Conservation (phyloP, 1,140 invertebrate genomes). For the Thaumatotibia leucotreta region DNA sequence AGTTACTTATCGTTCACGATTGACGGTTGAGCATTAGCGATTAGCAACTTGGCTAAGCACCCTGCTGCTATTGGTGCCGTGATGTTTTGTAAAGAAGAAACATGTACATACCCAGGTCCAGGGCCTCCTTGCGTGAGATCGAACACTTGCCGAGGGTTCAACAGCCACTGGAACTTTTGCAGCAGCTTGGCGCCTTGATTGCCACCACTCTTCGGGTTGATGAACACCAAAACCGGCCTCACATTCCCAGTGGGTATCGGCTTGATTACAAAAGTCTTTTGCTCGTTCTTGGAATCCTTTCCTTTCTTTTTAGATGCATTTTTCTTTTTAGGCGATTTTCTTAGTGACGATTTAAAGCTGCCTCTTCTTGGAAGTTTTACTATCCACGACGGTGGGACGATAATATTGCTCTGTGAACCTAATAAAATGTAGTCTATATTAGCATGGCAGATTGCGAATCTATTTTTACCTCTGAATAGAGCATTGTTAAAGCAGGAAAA, state of each 20-base stretch:
- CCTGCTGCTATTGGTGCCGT: no score
- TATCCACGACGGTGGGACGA: conserved; percentile 98
- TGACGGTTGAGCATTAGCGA: no score
- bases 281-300: conserved; percentile 83
- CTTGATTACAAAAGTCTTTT: conserved; percentile 90
- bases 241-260: conserved; percentile 92
- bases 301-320: conserved; percentile 84
- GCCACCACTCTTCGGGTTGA: conserved; percentile 99
- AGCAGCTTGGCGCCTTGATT: conserved; percentile 95
- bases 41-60: no score
- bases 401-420: conserved; percentile 90
- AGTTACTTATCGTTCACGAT: no score
- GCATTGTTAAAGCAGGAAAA: not conserved
- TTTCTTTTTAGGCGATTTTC: conserved; percentile 90
- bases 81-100: no score
- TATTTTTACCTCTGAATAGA: not conserved
- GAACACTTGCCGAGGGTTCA: conserved; percentile 98
- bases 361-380: conserved; percentile 94
- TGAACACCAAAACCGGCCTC: conserved; percentile 96
- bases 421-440: conserved; percentile 26
- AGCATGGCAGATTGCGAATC: conserved; percentile 5
- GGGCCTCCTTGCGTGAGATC: conserved; percentile 97
- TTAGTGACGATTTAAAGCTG: conserved; percentile 94
- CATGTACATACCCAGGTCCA: conserved; percentile 88
- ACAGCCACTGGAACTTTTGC: conserved; percentile 95